These are phyloP conservation scores for Atrichornis clamosus DNA, from an alignment of 2,113 vertebrate genomes.

Conservation along the genomic window DNA sequence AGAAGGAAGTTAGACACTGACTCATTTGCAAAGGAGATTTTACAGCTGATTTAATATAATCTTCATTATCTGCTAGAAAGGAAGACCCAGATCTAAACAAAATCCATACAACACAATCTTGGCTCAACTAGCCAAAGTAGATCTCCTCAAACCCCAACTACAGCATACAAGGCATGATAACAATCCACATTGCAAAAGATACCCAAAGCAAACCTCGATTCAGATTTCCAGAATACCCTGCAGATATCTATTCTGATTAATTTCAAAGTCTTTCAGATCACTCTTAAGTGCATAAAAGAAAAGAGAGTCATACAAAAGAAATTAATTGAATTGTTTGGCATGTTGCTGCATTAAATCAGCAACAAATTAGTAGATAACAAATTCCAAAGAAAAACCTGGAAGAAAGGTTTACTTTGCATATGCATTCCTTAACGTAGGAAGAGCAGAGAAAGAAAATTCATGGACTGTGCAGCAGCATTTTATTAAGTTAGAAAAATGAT, in stretches of 20 bases:
- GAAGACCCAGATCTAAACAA: not conserved
- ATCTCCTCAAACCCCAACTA: not conserved
- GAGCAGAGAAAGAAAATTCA: not conserved
- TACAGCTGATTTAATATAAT: not conserved
- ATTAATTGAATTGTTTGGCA: not conserved
- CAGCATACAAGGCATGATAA: not conserved
- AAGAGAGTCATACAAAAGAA: not conserved
- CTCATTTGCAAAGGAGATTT: not conserved
- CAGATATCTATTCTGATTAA: not conserved
- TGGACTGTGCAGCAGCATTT: not conserved
- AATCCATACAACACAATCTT: not conserved
- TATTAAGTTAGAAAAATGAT: not conserved
- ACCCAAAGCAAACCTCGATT: not conserved
- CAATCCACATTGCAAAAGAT: not conserved
- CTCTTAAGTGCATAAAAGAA: not conserved
- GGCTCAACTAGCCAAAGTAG: not conserved
- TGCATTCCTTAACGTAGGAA: not conserved
- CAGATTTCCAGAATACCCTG: not conserved
- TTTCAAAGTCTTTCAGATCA: not conserved
- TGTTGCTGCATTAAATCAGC: not conserved
- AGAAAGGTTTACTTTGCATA: not conserved
- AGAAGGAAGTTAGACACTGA: not conserved
- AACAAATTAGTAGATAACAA: not conserved
- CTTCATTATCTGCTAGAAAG: not conserved
- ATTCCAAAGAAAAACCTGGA: not conserved